phyloP scores from a whole-genome alignment of 2,888 invertebrate species.

The Drosophila nigritarsus region DNA sequence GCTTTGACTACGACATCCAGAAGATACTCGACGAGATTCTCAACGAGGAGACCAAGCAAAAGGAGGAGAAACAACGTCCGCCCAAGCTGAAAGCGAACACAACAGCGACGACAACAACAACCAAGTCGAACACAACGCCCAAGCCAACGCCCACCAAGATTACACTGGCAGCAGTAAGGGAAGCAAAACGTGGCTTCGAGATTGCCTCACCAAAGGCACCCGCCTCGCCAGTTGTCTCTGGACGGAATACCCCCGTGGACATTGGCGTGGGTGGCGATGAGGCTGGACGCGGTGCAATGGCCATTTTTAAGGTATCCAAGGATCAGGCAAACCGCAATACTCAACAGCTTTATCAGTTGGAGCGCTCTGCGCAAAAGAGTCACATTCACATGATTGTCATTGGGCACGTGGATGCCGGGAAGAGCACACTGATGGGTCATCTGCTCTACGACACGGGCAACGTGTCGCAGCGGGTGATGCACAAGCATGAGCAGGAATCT shows the following conservation, averaged over 20 bases:
- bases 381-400: conserved; percentile 96
- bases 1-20: conserved; percentile 90
- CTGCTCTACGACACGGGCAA: conserved; percentile 94
- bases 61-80: conserved; percentile 33
- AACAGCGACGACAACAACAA: conserved; percentile 2
- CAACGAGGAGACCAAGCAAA: conserved; percentile 83
- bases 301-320: conserved; percentile 79
- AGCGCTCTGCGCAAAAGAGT: conserved; percentile 92
- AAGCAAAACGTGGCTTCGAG: conserved; percentile 82
- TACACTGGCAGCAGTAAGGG: conserved; percentile 68
- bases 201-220: conserved; percentile 88
- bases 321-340: conserved; percentile 85
- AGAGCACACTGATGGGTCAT: conserved; percentile 93
- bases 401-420: conserved; percentile 93
- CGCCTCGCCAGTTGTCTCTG: conserved; percentile 89
- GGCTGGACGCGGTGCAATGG: conserved; percentile 44
- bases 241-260: conserved; percentile 86
- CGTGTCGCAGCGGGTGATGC: conserved; percentile 94
- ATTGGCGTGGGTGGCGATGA: conserved; percentile 61
- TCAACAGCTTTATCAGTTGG: conserved; percentile 88
- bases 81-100: conserved; percentile 32
- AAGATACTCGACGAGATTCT: conserved; percentile 91
- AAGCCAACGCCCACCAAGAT: conserved; percentile 56
- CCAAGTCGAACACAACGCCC: conserved; percentile 22
- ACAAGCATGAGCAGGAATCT: conserved; percentile 99